These are phyloP conservation scores for Lithobates pipiens DNA, from an alignment of 2,797 vertebrate genomes.

Conservation along the genomic window DNA sequence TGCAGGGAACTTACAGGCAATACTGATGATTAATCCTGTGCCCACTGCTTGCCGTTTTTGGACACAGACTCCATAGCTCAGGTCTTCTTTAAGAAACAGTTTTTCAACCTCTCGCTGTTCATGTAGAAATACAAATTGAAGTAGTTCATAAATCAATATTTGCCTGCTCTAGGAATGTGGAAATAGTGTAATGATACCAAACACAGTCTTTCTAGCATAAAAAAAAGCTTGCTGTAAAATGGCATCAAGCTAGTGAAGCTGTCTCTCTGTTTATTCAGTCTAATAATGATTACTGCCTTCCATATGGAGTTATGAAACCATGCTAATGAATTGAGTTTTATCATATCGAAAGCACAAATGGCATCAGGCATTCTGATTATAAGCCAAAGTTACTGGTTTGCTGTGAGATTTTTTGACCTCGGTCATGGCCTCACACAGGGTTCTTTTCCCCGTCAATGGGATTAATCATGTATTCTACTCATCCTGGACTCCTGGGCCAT, in stretches of 20 bases:
- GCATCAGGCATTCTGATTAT: conserved; percentile 49
- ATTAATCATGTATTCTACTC: too few relatives aligned
- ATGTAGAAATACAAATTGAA: neutral
- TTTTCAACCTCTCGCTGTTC: neutral
- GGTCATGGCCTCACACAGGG: conserved; percentile 40
- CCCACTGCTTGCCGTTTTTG: too few relatives aligned
- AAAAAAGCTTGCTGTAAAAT: conserved; percentile 25
- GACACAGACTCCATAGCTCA: too few relatives aligned
- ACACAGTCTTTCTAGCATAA: conserved; percentile 33
- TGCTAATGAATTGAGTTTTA: conserved; percentile 54
- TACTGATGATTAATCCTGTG: too few relatives aligned
- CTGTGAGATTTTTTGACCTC: conserved; percentile 29
- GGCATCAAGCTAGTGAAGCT: conserved; percentile 13
- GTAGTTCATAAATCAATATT: conserved; percentile 32
- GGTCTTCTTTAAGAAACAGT: too few relatives aligned
- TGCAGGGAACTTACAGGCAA: too few relatives aligned
- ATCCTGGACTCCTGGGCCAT: too few relatives aligned
- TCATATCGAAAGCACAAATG: conserved; percentile 50
- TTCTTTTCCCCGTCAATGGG: neutral
- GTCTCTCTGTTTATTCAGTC: conserved; percentile 55
- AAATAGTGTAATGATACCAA: conserved; percentile 41
- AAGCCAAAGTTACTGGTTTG: neutral
- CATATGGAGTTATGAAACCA: conserved; percentile 59
- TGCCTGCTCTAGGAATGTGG: neutral
- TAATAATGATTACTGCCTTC: conserved; percentile 57